These are phyloP conservation scores for Theristus sp. DNA, from an alignment of 2,888 invertebrate species.

Conservation along the genomic window DNA sequence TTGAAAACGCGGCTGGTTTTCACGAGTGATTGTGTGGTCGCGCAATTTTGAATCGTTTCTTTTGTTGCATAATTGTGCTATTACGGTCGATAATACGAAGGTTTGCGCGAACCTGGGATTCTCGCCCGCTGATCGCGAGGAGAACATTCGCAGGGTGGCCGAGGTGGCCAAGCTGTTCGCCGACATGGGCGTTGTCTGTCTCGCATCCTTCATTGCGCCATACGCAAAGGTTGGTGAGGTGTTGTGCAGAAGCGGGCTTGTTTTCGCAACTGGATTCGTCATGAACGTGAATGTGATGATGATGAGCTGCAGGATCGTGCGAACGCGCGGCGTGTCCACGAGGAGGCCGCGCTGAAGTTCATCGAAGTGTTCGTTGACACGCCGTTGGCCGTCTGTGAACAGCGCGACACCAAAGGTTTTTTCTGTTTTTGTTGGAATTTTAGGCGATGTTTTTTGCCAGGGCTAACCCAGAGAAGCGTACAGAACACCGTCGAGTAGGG, in stretches of 20 bases:
- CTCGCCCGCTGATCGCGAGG: constrained; percentile 74
- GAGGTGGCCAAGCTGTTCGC: constrained; percentile 94
- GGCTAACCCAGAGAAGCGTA: too few relatives aligned
- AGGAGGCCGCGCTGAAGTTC: constrained; percentile 64
- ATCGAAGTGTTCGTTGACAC: constrained; percentile 94
- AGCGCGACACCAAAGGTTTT: constrained; percentile 81
- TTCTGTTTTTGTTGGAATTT: too few relatives aligned
- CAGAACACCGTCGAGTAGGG: too few relatives aligned
- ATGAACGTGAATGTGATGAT: too few relatives aligned
- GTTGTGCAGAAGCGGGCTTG: too few relatives aligned
- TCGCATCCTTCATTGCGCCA: constrained; percentile 94
- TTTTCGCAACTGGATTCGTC: too few relatives aligned
- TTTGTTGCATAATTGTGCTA: neutral
- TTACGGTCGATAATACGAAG: too few relatives aligned
- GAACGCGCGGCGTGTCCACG: constrained; percentile 71
- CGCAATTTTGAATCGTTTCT: too few relatives aligned
- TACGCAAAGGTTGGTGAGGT: constrained; percentile 55
- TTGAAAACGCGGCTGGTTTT: too few relatives aligned
- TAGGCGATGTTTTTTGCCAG: too few relatives aligned
- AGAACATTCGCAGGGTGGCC: constrained; percentile 87
- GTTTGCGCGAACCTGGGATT: constrained; percentile 70
- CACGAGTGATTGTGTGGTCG: too few relatives aligned
- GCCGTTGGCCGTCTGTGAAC: constrained; percentile 76
- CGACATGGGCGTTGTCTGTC: constrained; percentile 81
- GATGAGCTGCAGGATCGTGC: constrained; percentile 53